Conservation (phyloP, 2,113 vertebrate species). For the Strigops habroptila region DNA sequence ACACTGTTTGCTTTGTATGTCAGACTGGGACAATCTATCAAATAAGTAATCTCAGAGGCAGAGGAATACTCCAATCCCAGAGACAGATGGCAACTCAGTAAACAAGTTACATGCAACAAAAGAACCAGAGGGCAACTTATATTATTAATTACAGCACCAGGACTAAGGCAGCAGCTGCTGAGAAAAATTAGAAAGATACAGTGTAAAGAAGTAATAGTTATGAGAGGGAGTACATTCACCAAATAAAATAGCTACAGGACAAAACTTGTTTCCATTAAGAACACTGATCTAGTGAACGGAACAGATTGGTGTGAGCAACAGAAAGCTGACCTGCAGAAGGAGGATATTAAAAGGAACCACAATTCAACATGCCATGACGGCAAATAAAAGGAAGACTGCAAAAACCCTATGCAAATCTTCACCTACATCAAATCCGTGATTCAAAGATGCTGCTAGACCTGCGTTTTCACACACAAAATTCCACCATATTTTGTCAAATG, state of each 20-base stretch:
- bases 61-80: not conserved
- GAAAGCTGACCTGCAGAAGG: not conserved
- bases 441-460: not conserved
- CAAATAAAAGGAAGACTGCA: not conserved
- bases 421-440: not conserved
- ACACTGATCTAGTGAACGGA: not conserved
- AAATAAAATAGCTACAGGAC: not conserved
- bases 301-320: not conserved
- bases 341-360: not conserved
- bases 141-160: not conserved
- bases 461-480: not conserved
- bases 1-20: not conserved
- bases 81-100: not conserved
- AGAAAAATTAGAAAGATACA: not conserved
- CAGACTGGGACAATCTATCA: not conserved
- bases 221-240: not conserved
- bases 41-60: not conserved
- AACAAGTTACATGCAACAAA: not conserved
- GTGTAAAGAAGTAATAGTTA: not conserved
- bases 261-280: not conserved
- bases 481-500: not conserved
- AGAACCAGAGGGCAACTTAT: not conserved
- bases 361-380: not conserved
- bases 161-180: not conserved
- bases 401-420: not conserved